These are phyloP conservation scores for Corythaeola cristata DNA, from an alignment of 2,113 vertebrate genomes.

Conservation along the genomic window DNA sequence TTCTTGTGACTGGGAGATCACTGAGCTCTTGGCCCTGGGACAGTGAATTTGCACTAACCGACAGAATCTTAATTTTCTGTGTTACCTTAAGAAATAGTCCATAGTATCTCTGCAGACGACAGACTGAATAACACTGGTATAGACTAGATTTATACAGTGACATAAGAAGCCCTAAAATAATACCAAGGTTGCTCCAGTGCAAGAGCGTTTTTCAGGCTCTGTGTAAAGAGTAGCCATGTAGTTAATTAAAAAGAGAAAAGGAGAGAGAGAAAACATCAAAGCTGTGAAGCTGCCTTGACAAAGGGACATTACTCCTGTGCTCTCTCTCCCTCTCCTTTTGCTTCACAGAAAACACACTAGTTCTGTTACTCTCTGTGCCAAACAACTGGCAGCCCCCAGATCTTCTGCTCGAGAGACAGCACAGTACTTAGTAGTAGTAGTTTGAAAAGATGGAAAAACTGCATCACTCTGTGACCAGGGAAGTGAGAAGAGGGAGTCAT, in stretches of 20 bases:
- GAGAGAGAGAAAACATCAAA: neutral
- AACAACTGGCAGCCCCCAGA: neutral
- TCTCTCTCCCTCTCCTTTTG: neutral
- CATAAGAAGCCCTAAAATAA: neutral
- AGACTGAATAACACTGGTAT: neutral
- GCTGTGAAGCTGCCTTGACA: neutral
- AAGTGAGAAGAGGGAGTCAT: accelerated
- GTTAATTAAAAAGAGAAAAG: neutral
- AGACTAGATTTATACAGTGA: neutral
- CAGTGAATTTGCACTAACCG: neutral
- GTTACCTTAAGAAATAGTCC: neutral
- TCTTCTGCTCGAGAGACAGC: neutral
- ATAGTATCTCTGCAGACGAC: neutral
- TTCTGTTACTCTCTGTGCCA: neutral
- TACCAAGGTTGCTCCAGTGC: neutral
- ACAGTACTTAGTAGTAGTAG: neutral
- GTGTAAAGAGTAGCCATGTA: neutral
- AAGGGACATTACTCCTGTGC: neutral
- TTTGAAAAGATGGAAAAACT: neutral
- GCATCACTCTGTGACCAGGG: neutral
- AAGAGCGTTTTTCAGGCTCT: neutral
- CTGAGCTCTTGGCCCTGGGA: neutral
- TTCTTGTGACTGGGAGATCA: neutral
- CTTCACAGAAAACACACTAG: neutral
- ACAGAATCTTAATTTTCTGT: neutral